Conservation (phyloP, 2,888 invertebrate species). For the Lumbricus terrestris region DNA sequence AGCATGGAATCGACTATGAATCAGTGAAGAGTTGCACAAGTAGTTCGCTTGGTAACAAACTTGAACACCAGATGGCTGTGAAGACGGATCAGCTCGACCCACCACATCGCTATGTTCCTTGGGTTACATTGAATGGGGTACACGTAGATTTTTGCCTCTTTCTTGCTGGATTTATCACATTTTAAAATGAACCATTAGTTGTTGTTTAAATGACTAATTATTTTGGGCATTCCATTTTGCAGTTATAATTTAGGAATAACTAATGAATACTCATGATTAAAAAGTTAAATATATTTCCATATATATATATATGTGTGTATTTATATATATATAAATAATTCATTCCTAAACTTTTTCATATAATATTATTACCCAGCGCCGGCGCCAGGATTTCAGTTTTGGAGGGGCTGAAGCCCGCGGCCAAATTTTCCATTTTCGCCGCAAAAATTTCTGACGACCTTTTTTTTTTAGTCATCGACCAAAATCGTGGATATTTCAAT, state of each 20-base stretch:
- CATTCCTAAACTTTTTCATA: no score
- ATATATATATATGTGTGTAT: no score
- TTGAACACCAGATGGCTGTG: constrained; percentile 55
- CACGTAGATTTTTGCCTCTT: background rate
- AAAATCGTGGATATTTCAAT: no score
- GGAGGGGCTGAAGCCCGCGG: no score
- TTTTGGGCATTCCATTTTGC: background rate
- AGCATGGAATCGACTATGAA: constrained; percentile 40
- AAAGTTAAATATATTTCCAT: no score
- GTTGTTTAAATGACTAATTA: background rate
- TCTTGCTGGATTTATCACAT: background rate
- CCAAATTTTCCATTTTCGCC: no score
- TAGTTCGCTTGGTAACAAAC: constrained; percentile 45
- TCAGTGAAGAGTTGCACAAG: constrained; percentile 48
- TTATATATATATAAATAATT: no score
- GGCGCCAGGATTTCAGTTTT: no score
- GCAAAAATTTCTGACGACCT: no score
- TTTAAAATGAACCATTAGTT: background rate
- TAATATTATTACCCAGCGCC: no score
- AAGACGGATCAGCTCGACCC: constrained; percentile 50
- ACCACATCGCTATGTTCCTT: constrained; percentile 54
- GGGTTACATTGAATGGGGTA: constrained; percentile 57
- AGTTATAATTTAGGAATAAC: background rate
- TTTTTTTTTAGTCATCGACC: no score
- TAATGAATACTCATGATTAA: no score